phyloP scores from a whole-genome alignment of 2,113 vertebrate genomes.

The Nestor notabilis region DNA sequence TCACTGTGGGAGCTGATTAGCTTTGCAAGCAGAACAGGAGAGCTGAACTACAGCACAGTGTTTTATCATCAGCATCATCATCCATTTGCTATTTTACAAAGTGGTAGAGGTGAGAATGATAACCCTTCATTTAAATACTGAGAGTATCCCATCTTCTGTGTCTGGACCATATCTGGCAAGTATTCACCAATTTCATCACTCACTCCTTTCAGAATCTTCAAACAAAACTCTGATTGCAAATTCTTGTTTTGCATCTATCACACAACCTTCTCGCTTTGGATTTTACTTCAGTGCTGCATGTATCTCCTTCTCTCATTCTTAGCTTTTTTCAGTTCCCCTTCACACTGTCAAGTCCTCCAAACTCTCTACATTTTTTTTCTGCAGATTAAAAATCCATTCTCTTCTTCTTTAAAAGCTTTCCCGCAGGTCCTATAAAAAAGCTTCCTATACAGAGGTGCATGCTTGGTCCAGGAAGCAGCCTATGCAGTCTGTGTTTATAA shows the following conservation, averaged over 20 bases:
- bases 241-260: background rate
- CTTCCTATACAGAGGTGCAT: background rate
- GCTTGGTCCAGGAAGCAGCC: slow-evolving; percentile 12
- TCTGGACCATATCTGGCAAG: background rate
- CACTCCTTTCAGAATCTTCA: background rate
- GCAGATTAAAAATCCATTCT: background rate
- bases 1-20: background rate
- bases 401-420: slow-evolving; percentile 39
- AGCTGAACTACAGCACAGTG: background rate
- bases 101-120: background rate
- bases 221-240: background rate
- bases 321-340: background rate
- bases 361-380: background rate
- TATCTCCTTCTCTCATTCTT: background rate
- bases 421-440: background rate
- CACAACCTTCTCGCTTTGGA: background rate
- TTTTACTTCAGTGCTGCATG: background rate
- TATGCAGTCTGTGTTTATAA: background rate
- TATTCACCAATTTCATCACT: background rate
- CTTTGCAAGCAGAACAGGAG: background rate
- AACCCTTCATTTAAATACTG: background rate
- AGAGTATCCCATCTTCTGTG: background rate
- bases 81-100: background rate
- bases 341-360: background rate
- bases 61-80: background rate